Percentiles rank a stretch among this genome's conserved stretches.
Evolutionary conservation across 2,113 vertebrate species (phyloP).

Genomic region (Chauna torquata): DNA sequence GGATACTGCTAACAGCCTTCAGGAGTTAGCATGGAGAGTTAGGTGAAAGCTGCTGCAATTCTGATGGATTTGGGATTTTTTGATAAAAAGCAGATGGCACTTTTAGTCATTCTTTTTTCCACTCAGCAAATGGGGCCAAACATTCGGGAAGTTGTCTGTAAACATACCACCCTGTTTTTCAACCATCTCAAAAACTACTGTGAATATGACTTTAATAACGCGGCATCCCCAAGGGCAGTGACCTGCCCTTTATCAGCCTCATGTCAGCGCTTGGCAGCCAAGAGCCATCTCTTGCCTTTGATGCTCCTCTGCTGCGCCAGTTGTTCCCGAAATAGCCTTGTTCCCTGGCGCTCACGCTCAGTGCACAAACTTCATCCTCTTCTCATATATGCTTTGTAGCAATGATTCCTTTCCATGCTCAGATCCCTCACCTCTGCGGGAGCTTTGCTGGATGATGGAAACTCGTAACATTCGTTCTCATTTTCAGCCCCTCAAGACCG

Average conservation of each 20-base stretch:
- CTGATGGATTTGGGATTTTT: neutral
- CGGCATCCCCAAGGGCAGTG: neutral
- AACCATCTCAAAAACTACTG: neutral
- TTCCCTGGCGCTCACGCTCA: neutral
- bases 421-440: neutral
- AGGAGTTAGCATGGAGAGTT: neutral
- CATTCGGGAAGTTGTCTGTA: constrained; percentile 13
- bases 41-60: constrained; percentile 9
- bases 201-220: neutral
- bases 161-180: neutral
- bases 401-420: neutral
- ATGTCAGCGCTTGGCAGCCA: constrained; percentile 11
- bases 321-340: constrained; percentile 3
- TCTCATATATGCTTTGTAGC: neutral
- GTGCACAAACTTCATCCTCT: neutral
- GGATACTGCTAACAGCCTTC: neutral
- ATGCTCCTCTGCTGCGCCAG: neutral
- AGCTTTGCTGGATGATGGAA: neutral
- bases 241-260: neutral
- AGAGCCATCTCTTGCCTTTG: neutral
- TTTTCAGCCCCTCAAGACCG: constrained; percentile 69
- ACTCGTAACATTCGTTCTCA: neutral
- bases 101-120: constrained; percentile 6
- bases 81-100: neutral
- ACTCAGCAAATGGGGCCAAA: neutral